A percentile compares a stretch with the other conserved stretches of the same genome.
phyloP scores from a whole-genome alignment of 2,113 vertebrate species.

The Megaleporinus macrocephalus region DNA sequence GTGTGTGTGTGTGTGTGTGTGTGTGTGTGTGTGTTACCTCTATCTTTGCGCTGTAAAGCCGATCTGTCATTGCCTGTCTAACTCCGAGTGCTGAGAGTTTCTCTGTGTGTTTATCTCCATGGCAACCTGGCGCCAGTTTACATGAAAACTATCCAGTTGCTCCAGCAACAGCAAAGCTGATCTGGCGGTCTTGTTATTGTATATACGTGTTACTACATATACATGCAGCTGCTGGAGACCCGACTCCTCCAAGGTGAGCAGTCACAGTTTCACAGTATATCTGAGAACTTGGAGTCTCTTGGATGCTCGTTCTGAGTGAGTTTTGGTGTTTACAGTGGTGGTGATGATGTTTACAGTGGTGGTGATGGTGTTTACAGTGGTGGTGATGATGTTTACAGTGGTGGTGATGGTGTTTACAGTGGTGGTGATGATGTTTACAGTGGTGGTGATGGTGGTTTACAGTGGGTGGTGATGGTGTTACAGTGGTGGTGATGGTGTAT shows the following conservation, averaged over 20 bases:
- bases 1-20: conserved; percentile 47
- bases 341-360: too few species aligned
- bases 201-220: conserved; percentile 50
- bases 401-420: too few species aligned
- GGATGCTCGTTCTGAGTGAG: too few species aligned
- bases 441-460: too few species aligned
- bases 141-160: conserved; percentile 96
- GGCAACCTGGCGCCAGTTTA: conserved; percentile 92
- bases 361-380: too few species aligned
- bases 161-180: conserved; percentile 92
- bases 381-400: too few species aligned
- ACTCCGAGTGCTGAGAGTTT: conserved; percentile 86
- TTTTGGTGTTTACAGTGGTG: too few species aligned
- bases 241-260: conserved; percentile 10
- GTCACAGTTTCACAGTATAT: not conserved
- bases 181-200: conserved; percentile 79
- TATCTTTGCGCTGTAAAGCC: conserved; percentile 65
- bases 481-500: too few species aligned
- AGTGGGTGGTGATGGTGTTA: too few species aligned
- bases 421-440: too few species aligned
- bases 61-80: conserved; percentile 91
- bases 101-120: conserved; percentile 95
- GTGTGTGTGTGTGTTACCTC: conserved; percentile 36
- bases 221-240: conserved; percentile 31
- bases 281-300: not conserved